Percentiles rank a stretch among this genome's conserved stretches.
phyloP scores from a whole-genome alignment of 2,113 vertebrate species.

The Mesoclemmys tuberculata region DNA sequence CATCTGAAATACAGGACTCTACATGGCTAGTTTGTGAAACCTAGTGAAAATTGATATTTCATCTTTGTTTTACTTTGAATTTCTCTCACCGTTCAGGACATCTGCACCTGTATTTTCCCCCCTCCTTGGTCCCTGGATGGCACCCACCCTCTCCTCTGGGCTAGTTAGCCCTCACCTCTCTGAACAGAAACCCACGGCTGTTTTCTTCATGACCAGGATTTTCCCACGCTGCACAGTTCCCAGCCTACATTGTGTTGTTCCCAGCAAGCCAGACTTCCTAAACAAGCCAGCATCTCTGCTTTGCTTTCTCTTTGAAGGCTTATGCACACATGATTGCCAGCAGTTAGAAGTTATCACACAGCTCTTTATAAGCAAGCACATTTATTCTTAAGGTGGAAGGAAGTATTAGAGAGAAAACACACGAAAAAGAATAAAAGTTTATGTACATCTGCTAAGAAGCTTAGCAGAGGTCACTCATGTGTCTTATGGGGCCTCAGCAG shows the following conservation, averaged over 20 bases:
- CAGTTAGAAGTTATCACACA: not conserved
- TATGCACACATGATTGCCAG: not conserved
- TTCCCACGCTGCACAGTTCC: not conserved
- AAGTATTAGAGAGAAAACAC: not conserved
- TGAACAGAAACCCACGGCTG: not conserved
- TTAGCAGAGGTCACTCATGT: not conserved
- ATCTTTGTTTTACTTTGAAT: not conserved
- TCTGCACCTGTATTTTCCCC: not conserved
- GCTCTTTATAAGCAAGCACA: too few relatives aligned
- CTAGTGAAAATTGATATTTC: not conserved
- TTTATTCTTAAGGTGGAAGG: not conserved
- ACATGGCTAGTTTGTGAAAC: not conserved
- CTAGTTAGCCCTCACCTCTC: not conserved
- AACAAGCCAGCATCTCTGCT: not conserved
- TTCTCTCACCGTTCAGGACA: not conserved
- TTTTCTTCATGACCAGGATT: not conserved
- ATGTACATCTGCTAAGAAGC: not conserved
- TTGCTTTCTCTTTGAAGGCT: not conserved
- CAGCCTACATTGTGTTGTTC: not conserved
- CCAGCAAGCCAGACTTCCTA: not conserved
- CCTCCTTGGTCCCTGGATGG: not conserved
- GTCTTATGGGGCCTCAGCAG: not conserved
- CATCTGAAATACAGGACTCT: not conserved
- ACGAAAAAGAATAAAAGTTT: not conserved
- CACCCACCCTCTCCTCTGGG: not conserved